Conservation (phyloP, 2,888 invertebrate species). For the Leptinotarsa peninsularis region DNA sequence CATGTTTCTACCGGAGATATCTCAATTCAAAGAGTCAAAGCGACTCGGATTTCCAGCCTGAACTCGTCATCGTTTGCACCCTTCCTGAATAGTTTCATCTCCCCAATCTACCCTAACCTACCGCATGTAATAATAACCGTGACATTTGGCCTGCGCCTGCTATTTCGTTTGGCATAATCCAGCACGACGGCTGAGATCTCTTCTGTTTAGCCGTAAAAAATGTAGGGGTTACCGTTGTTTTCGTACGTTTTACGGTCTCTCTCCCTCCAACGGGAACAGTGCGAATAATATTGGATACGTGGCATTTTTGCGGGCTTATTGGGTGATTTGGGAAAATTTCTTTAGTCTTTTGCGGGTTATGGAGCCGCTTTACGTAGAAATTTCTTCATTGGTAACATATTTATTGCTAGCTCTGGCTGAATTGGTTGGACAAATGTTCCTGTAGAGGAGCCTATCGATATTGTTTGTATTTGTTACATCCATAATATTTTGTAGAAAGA, state of each 20-base stretch:
- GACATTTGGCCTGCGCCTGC: slow-evolving; percentile 57
- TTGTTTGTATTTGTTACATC: too few species aligned
- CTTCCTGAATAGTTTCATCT: slow-evolving; percentile 30
- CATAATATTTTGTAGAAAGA: too few species aligned
- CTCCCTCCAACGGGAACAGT: slow-evolving; percentile 1
- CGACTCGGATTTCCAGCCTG: slow-evolving; percentile 30
- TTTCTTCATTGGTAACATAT: slow-evolving; percentile 2
- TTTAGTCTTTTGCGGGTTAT: slow-evolving; percentile 16
- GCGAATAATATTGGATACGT: slow-evolving; percentile 20
- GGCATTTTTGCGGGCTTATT: slow-evolving; percentile 20
- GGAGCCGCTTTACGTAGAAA: not conserved
- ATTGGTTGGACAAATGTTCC: too few species aligned
- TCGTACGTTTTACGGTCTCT: slow-evolving; percentile 16
- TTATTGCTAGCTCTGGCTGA: not conserved
- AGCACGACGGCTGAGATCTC: slow-evolving; percentile 24
- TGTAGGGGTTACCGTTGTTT: slow-evolving; percentile 18
- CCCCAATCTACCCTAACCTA: slow-evolving; percentile 49
- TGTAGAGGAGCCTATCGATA: too few species aligned
- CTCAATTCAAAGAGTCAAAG: not conserved
- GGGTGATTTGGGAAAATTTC: slow-evolving; percentile 19
- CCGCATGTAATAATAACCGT: slow-evolving; percentile 53
- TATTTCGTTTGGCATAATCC: slow-evolving; percentile 52
- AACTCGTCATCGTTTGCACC: slow-evolving; percentile 41
- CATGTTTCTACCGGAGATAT: too few species aligned
- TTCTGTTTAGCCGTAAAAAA: slow-evolving; percentile 22